phyloP scores from a whole-genome alignment of 2,797 vertebrate genomes.

The Pyrocephalus nanus region DNA sequence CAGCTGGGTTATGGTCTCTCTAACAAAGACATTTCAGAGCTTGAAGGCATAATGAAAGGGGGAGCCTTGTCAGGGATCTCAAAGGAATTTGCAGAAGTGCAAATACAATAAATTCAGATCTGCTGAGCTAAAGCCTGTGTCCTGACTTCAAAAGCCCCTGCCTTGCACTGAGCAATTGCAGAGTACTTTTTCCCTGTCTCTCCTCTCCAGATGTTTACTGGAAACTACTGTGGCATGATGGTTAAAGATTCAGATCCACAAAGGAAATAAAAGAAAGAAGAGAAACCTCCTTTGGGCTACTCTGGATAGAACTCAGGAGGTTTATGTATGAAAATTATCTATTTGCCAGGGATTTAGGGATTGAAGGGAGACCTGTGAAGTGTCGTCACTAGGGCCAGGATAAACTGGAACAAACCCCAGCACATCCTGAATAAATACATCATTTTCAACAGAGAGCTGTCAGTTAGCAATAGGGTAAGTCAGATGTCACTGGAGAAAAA shows the following conservation, averaged over 20 bases:
- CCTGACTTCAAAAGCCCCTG: neutral
- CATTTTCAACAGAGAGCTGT: neutral
- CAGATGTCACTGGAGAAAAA: slow-evolving; percentile 23
- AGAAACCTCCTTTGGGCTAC: neutral
- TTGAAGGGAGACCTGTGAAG: neutral
- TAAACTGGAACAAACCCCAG: neutral
- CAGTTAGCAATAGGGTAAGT: neutral
- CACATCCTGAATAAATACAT: neutral
- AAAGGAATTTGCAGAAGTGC: neutral
- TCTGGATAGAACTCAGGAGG: neutral
- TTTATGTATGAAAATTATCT: neutral
- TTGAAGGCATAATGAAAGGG: neutral
- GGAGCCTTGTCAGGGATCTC: neutral
- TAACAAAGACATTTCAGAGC: neutral
- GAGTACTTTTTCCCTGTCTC: neutral
- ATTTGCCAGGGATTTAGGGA: neutral
- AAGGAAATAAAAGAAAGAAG: neutral
- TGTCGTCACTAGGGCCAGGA: neutral
- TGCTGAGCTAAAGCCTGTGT: neutral
- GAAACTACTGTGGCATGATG: neutral
- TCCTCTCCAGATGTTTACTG: neutral
- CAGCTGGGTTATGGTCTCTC: neutral
- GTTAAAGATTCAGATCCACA: neutral
- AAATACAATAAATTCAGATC: neutral
- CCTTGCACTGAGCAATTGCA: neutral